Percentiles rank a stretch among this genome's conserved stretches.
phyloP scores from a whole-genome alignment of 2,888 invertebrate genomes.

The Blera fallax region DNA sequence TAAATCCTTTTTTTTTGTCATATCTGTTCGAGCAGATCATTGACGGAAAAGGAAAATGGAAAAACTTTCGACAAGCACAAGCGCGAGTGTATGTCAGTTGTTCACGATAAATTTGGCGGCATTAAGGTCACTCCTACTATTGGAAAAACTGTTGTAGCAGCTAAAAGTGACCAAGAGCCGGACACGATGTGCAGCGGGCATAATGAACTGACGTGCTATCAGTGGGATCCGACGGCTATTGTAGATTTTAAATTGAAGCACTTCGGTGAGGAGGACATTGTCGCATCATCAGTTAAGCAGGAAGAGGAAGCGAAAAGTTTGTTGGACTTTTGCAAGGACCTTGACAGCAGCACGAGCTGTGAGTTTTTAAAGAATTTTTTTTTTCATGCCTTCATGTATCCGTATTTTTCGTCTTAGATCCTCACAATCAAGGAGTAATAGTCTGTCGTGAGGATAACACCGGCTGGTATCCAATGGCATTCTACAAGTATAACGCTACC shows the following conservation, averaged over 20 bases:
- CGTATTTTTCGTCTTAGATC: conserved; percentile 73
- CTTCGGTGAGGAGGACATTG: conserved; percentile 38
- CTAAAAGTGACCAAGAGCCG: conserved; percentile 13
- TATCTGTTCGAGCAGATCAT: conserved; percentile 21
- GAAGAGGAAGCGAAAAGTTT: conserved; percentile 44
- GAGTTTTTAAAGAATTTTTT: neutral
- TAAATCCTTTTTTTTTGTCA: neutral
- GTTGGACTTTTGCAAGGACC: conserved; percentile 55
- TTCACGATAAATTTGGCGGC: conserved; percentile 83
- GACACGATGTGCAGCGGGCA: conserved; percentile 73
- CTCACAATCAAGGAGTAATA: conserved; percentile 86
- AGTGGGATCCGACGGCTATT: conserved; percentile 64
- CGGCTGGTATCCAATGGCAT: conserved; percentile 89
- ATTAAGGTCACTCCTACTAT: conserved; percentile 83
- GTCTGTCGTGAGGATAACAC: conserved; percentile 84
- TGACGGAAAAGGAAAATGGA: conserved; percentile 33
- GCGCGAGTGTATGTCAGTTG: conserved; percentile 85
- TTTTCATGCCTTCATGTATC: neutral
- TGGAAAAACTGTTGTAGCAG: conserved; percentile 61
- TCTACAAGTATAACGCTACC: conserved; percentile 84
- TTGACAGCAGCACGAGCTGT: conserved; percentile 41
- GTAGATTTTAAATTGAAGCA: conserved; percentile 53
- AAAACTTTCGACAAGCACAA: conserved; percentile 75
- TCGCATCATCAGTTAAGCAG: conserved; percentile 2
- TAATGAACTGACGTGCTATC: conserved; percentile 76